These are phyloP conservation scores for Graphium colonna DNA, from an alignment of 2,888 invertebrate species.

Conservation along the genomic window DNA sequence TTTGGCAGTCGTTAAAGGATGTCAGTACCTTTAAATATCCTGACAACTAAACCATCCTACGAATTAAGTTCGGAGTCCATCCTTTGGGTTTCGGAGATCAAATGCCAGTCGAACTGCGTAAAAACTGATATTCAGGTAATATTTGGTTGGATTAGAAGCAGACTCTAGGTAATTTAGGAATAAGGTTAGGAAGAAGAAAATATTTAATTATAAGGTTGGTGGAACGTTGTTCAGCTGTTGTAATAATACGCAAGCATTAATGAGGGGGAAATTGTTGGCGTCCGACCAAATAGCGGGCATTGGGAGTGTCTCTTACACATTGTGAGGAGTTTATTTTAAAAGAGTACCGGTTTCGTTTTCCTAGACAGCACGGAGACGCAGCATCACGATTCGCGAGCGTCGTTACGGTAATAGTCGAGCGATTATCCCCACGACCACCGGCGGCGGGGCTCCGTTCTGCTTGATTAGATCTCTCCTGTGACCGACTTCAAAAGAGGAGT, in stretches of 20 bases:
- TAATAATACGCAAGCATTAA: neutral
- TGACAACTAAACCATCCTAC: no score
- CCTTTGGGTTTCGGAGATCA: no score
- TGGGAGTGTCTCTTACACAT: neutral
- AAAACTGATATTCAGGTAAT: no score
- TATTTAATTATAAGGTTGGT: no score
- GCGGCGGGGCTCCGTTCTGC: slow-evolving; percentile 20
- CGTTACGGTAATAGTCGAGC: slow-evolving; percentile 43
- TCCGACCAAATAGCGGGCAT: neutral
- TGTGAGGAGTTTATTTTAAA: slow-evolving; percentile 1
- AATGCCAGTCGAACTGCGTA: no score
- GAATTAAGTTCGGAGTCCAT: no score
- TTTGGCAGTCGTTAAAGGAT: no score
- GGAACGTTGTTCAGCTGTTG: neutral
- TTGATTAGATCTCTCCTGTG: slow-evolving; percentile 9
- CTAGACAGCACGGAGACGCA: slow-evolving; percentile 41
- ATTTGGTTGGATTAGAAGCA: no score
- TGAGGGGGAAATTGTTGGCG: neutral
- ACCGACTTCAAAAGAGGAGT: no score
- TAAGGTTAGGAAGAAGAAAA: no score
- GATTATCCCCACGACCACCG: slow-evolving; percentile 41
- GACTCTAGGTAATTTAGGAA: no score
- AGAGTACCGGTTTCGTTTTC: slow-evolving; percentile 23
- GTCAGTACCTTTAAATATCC: no score
- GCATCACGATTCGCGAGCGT: slow-evolving; percentile 31